Percentiles rank a stretch among this genome's conserved stretches.
Conservation (phyloP, 2,797 vertebrate species). For the Huso huso region DNA sequence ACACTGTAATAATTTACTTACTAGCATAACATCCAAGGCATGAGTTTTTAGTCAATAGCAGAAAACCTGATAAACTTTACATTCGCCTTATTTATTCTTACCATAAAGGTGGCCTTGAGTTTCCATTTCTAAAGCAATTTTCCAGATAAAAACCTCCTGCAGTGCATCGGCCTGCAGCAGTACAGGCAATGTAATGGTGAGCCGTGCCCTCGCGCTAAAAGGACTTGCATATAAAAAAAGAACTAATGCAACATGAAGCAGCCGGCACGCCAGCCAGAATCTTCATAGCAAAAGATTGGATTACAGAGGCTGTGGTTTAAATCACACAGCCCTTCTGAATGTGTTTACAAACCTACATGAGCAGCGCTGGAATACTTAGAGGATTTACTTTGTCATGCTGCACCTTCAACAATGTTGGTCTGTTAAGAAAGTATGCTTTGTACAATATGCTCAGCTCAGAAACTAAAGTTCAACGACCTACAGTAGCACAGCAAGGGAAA, state of each 20-base stretch:
- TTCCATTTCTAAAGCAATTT: constrained; percentile 1
- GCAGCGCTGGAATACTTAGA: background rate
- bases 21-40: background rate
- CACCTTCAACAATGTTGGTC: too few relatives aligned
- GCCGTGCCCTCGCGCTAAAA: background rate
- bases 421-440: too few relatives aligned
- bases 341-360: background rate
- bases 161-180: background rate
- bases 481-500: too few relatives aligned
- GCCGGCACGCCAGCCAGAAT: background rate
- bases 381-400: too few relatives aligned
- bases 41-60: background rate
- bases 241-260: background rate
- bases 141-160: background rate
- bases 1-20: too few relatives aligned
- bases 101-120: constrained; percentile 4
- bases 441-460: too few relatives aligned
- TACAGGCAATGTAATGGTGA: background rate
- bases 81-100: background rate
- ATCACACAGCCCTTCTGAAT: background rate
- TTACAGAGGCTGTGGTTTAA: constrained; percentile 6
- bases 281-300: constrained; percentile 8
- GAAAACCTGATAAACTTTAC: too few relatives aligned
- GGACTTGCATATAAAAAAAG: background rate
- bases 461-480: too few relatives aligned